Conservation (phyloP, 2,888 invertebrate genomes). For the Thyatira batis region DNA sequence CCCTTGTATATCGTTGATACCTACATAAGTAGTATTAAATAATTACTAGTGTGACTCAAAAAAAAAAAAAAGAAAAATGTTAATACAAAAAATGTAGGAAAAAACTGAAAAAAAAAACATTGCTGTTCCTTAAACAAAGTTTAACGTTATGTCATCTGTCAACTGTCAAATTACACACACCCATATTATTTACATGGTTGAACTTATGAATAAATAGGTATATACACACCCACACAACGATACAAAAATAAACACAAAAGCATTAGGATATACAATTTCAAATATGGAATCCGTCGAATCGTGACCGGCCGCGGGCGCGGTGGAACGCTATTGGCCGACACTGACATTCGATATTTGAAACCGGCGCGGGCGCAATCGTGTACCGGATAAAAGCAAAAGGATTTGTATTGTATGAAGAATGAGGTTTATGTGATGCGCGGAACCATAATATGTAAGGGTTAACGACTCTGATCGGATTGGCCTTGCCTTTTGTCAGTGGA, state of each 20-base stretch:
- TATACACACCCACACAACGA: slow-evolving; percentile 16
- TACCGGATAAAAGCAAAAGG: slow-evolving; percentile 1
- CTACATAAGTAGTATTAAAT: too few species aligned
- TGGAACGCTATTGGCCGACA: slow-evolving; percentile 53
- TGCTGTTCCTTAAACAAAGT: background rate
- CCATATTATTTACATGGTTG: background rate
- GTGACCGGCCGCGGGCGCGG: slow-evolving; percentile 60
- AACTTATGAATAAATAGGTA: background rate
- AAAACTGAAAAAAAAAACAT: background rate
- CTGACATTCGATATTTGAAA: slow-evolving; percentile 25
- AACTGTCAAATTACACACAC: background rate
- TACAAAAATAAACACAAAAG: slow-evolving; percentile 37
- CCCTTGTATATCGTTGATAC: too few species aligned
- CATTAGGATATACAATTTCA: slow-evolving; percentile 50
- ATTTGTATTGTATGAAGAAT: background rate
- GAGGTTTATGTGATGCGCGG: background rate
- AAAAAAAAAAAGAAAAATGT: too few species aligned
- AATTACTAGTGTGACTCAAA: too few species aligned
- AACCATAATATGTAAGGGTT: background rate
- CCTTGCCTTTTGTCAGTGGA: background rate
- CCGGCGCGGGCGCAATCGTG: slow-evolving; percentile 29
- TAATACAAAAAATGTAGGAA: too few species aligned
- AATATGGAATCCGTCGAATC: slow-evolving; percentile 65
- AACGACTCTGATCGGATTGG: background rate
- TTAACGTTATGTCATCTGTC: background rate